Conservation (phyloP, 2,113 vertebrate genomes). For the Callionymus lyra region DNA sequence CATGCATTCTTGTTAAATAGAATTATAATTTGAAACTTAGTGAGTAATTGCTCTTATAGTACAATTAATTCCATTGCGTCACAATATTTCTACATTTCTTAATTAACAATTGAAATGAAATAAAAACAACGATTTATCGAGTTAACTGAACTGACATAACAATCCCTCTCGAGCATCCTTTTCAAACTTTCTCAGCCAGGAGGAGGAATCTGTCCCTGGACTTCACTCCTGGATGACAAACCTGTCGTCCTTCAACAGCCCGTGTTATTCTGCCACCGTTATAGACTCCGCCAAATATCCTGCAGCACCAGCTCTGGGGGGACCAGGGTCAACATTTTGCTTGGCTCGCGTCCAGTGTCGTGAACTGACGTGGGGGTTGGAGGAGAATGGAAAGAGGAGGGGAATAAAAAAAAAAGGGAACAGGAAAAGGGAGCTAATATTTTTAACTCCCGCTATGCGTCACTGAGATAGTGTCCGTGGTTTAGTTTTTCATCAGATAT, state of each 20-base stretch:
- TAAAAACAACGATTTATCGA: too few relatives aligned
- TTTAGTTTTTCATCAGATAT: conserved; percentile 13
- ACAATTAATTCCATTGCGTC: too few relatives aligned
- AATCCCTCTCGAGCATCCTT: too few relatives aligned
- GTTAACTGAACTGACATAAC: too few relatives aligned
- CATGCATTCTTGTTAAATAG: too few relatives aligned
- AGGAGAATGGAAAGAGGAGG: conserved; percentile 35
- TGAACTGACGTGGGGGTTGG: conserved; percentile 40
- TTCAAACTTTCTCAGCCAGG: too few relatives aligned
- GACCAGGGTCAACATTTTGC: conserved; percentile 54
- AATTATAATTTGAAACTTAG: too few relatives aligned
- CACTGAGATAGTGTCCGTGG: conserved; percentile 29
- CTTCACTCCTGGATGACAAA: conserved; percentile 1
- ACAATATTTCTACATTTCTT: too few relatives aligned
- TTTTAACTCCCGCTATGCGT: conserved; percentile 48
- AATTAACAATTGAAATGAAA: too few relatives aligned
- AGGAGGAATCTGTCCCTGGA: too few relatives aligned
- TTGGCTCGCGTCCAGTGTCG: conserved; percentile 53
- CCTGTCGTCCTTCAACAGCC: conserved; percentile 13
- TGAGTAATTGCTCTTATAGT: too few relatives aligned
- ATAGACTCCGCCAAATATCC: conserved; percentile 11
- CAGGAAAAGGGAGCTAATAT: conserved; percentile 38
- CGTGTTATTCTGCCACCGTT: conserved; percentile 1
- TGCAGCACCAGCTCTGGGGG: conserved; percentile 28
- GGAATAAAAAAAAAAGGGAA: conserved; percentile 12